A percentile compares a stretch with the other conserved stretches of the same genome.
phyloP scores from a whole-genome alignment of 2,888 invertebrate species.

The Yponomeuta malinellus region DNA sequence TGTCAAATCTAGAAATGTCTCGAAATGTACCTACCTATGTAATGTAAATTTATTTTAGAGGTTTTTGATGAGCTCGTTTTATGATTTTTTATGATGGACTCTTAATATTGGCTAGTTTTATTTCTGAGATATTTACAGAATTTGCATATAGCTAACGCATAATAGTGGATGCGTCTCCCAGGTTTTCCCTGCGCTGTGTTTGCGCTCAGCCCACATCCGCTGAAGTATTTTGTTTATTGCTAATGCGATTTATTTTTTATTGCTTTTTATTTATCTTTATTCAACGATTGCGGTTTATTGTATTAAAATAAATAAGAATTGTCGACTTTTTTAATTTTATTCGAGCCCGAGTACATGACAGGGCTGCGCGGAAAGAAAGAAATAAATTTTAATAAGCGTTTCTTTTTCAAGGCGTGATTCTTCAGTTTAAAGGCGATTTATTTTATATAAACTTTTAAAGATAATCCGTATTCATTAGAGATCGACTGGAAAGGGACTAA shows the following conservation, averaged over 20 bases:
- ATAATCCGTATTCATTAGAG: constrained; percentile 76
- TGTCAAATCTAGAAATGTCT: no score
- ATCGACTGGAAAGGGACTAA: constrained; percentile 71
- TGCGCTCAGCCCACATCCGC: constrained; percentile 72
- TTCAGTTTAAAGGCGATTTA: constrained; percentile 74
- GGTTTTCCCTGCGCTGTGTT: neutral
- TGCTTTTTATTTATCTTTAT: constrained; percentile 76
- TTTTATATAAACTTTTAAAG: constrained; percentile 71
- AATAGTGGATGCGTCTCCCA: constrained; percentile 1
- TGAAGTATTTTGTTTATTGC: constrained; percentile 77
- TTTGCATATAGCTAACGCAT: no score
- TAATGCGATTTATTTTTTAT: constrained; percentile 77
- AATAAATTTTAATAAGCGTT: constrained; percentile 77
- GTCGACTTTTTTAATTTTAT: constrained; percentile 75
- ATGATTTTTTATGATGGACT: no score
- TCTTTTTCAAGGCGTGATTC: constrained; percentile 76
- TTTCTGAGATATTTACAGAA: no score
- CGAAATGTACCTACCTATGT: no score
- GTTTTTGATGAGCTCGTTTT: no score
- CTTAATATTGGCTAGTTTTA: no score
- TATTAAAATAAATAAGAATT: constrained; percentile 77
- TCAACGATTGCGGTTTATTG: constrained; percentile 76
- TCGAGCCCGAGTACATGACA: constrained; percentile 71
- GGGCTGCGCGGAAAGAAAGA: constrained; percentile 70
- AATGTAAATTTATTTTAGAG: no score